Conservation (phyloP, 2,888 invertebrate species). For the Subacronicta megacephala region DNA sequence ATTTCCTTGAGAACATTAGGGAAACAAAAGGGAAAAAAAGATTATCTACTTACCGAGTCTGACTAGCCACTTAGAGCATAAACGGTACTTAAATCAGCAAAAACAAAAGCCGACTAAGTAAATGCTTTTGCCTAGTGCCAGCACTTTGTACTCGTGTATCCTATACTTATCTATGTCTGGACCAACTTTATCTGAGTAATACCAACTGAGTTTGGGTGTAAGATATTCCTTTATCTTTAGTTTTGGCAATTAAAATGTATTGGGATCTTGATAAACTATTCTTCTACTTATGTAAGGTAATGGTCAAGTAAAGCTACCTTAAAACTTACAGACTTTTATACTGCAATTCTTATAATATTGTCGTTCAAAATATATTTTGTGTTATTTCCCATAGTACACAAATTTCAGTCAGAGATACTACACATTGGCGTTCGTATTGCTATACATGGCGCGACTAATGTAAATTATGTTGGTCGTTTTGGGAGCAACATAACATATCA, state of each 20-base stretch:
- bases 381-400: too few relatives aligned
- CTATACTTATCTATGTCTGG: constrained; percentile 57
- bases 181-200: constrained; percentile 56
- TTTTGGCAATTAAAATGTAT: constrained; percentile 7
- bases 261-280: constrained; percentile 3
- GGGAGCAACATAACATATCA: constrained; percentile 17
- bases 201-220: constrained; percentile 45
- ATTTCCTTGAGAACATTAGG: constrained; percentile 59
- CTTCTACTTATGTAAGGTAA: not conserved
- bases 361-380: too few relatives aligned
- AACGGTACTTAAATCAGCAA: constrained; percentile 78
- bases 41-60: constrained; percentile 68
- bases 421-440: too few relatives aligned
- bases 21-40: constrained; percentile 63
- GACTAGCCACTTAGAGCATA: constrained; percentile 74
- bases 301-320: not conserved
- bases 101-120: constrained; percentile 77
- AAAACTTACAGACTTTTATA: too few relatives aligned
- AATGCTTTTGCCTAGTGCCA: constrained; percentile 66
- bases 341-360: too few relatives aligned
- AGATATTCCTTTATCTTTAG: constrained; percentile 21
- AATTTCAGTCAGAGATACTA: too few relatives aligned
- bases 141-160: constrained; percentile 64
- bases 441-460: constrained; percentile 7
- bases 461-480: constrained; percentile 20